A percentile compares a stretch with the other conserved stretches of the same genome.
phyloP scores from a whole-genome alignment of 2,797 vertebrate genomes.

The Myotis planiceps region DNA sequence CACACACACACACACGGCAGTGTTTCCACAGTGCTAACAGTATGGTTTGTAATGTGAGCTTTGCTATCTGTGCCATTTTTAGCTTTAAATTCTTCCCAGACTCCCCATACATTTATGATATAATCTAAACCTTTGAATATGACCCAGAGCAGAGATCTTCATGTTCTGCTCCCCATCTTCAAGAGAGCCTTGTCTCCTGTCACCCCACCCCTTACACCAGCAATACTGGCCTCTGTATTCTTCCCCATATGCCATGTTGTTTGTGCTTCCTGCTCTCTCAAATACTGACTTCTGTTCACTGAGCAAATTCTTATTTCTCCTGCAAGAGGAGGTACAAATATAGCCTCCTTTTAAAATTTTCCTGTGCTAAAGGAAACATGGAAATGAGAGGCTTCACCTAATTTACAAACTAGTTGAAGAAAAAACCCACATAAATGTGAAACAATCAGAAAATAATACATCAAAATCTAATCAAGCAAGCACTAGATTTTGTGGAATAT shows the following conservation, averaged over 20 bases:
- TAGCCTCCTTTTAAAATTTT: constrained; percentile 12
- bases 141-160: background rate
- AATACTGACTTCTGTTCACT: background rate
- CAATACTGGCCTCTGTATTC: background rate
- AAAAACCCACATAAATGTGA: background rate
- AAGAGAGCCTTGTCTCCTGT: background rate
- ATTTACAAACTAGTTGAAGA: constrained; percentile 23
- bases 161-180: background rate
- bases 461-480: constrained; percentile 19
- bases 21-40: background rate
- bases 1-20: background rate
- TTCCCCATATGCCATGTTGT: background rate
- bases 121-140: background rate
- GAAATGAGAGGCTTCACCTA: background rate
- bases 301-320: background rate
- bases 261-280: background rate
- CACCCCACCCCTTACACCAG: background rate
- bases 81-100: background rate
- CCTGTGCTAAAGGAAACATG: background rate
- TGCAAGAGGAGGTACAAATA: background rate
- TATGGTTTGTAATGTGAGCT: background rate
- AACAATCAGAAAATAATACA: constrained; percentile 9
- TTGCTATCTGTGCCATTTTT: background rate
- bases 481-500: background rate
- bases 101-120: background rate